Evolutionary conservation across 1,140 invertebrate species (phyloP).

Genomic region (Calliphora vicina): DNA sequence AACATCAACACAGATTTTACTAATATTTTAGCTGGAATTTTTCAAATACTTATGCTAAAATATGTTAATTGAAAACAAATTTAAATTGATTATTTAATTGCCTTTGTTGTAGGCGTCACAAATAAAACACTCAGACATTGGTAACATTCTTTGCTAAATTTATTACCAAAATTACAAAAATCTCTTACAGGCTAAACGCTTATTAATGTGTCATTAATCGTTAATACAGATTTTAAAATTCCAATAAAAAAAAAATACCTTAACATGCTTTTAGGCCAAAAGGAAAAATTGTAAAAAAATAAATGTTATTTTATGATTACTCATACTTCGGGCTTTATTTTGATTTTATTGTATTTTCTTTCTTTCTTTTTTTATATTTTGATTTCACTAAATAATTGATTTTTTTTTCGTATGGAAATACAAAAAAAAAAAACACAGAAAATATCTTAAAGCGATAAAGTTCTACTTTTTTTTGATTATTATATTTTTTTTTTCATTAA

Average conservation of each 20-base stretch:
- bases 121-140: too few species aligned
- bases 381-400: neutral
- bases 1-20: too few species aligned
- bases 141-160: too few species aligned
- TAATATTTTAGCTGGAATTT: too few species aligned
- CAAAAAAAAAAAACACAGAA: neutral
- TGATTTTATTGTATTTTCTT: neutral
- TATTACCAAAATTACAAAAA: too few species aligned
- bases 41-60: too few species aligned
- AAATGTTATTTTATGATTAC: neutral
- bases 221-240: neutral
- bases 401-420: neutral
- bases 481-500: too few species aligned
- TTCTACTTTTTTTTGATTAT: neutral
- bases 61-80: too few species aligned
- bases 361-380: neutral
- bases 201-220: neutral
- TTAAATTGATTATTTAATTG: too few species aligned
- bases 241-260: neutral
- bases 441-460: neutral
- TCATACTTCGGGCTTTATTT: neutral
- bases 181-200: neutral
- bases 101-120: too few species aligned
- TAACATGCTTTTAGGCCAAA: neutral
- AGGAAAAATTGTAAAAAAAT: neutral